phyloP scores from a whole-genome alignment of 2,888 invertebrate genomes.

The Stenurella melanura region DNA sequence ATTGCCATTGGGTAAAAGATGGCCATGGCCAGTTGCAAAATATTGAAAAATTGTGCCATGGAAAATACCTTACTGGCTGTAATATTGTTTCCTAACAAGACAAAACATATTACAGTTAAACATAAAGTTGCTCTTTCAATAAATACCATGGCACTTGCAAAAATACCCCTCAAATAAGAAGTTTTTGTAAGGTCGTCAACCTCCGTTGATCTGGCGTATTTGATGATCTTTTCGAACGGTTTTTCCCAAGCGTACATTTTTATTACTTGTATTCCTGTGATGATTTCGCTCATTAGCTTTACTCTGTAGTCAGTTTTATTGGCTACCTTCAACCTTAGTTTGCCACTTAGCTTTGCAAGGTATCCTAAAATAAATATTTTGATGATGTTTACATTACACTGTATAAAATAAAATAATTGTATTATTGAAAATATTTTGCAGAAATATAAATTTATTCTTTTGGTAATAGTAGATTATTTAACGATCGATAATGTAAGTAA shows the following conservation, averaged over 20 bases:
- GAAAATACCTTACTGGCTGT: conserved; percentile 72
- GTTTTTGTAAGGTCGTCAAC: conserved; percentile 77
- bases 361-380: conserved; percentile 51
- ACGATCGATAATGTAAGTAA: too few relatives aligned
- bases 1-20: conserved; percentile 78
- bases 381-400: background rate
- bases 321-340: conserved; percentile 72
- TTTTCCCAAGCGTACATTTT: conserved; percentile 88
- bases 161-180: conserved; percentile 80
- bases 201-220: conserved; percentile 80
- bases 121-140: conserved; percentile 89
- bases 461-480: too few relatives aligned
- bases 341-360: conserved; percentile 69
- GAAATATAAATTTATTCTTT: too few relatives aligned
- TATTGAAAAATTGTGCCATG: conserved; percentile 74
- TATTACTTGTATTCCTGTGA: conserved; percentile 83
- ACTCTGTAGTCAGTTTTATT: conserved; percentile 79
- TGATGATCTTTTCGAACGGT: conserved; percentile 79
- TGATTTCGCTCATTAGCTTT: conserved; percentile 83
- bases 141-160: conserved; percentile 81
- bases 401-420: too few relatives aligned
- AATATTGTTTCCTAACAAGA: conserved; percentile 78
- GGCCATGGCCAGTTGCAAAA: conserved; percentile 75
- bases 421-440: too few relatives aligned
- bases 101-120: conserved; percentile 85